Percentiles rank a stretch among this genome's conserved stretches.
These are phyloP conservation scores for Gobio gobio DNA, from an alignment of 2,113 vertebrate genomes.

Conservation along the genomic window DNA sequence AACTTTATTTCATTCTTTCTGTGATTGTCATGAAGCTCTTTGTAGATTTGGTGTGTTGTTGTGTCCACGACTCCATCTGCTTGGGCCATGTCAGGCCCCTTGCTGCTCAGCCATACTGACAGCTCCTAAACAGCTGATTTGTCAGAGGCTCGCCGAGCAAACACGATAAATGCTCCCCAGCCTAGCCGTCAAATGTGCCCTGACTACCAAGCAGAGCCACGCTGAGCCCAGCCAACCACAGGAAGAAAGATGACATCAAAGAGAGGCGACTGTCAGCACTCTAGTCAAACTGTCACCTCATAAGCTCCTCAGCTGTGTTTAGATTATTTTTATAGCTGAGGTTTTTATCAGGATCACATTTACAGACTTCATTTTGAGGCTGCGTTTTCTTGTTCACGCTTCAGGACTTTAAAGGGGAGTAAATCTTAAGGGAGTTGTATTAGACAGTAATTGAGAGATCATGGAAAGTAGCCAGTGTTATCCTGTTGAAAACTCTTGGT, in stretches of 20 bases:
- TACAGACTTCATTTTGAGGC: neutral
- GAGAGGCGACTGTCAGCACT: conserved; percentile 51
- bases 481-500: neutral
- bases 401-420: neutral
- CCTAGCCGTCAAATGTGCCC: conserved; percentile 58
- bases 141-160: conserved; percentile 62
- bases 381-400: neutral
- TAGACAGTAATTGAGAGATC: conserved; percentile 20
- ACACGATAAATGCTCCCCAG: conserved; percentile 60
- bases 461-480: conserved; percentile 11
- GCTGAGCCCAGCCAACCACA: conserved; percentile 25
- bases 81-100: conserved; percentile 45
- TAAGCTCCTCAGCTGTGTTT: conserved; percentile 26
- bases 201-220: conserved; percentile 33
- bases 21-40: neutral
- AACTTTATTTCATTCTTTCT: neutral
- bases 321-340: conserved; percentile 25
- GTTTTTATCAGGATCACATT: neutral
- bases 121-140: conserved; percentile 71
- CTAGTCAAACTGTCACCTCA: conserved; percentile 59
- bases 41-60: conserved; percentile 28
- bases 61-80: conserved; percentile 41
- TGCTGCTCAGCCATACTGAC: conserved; percentile 54
- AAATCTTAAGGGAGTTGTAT: conserved; percentile 13
- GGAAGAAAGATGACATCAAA: conserved; percentile 64